Base-by-base conservation (phyloP, 2,797 vertebrate genomes). In the Falco berigora region DNA sequence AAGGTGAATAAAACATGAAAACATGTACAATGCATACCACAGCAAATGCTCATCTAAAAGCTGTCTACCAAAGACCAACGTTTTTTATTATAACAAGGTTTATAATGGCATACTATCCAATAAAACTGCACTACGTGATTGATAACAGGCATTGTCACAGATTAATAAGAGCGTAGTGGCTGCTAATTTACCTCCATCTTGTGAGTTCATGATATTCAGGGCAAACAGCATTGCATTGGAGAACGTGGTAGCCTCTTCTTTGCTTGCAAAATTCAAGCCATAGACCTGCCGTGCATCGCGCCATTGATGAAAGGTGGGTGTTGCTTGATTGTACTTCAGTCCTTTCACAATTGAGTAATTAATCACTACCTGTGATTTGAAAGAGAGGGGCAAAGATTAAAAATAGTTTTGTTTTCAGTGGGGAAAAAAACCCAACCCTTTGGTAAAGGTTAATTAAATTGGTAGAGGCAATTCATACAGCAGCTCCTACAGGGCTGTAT, bases 331-430 rank as follows among this genome's bases (percentile, higher is more conserved):
- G 98, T 99, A 99, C 96, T 99, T 99, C 98, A 99, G 97, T 80
- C 99, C 99, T 95, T 99, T 99, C 97, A 99, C 99, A 93, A 99
- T 99, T 94, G 99, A 99, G 98, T 99, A 99, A 98, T 99, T 99
- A 96, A 99, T 99, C 97, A 99, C 99, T 97, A 99, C 99, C 99
- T 99, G 97, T 30, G 96, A 92, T 89, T 74, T 68, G 92, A 97
- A 89, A 97, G 46, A 96, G 38, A 96, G 55, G 75, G 67, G 73
- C 10, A 27, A 93, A 81, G 40, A 61, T 90, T 89, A 92, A 74
- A 75, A 83, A 22, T 0, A 76, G 23, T 46, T 68, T 22, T 34
- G 15, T 52, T 67, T 75, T 62, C 73, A 69, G 12, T 16, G 24
- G 23, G 23, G 22, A 4, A 74, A 34, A 63, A 44, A 8, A 1